A percentile compares a stretch with the other conserved stretches of the same genome.
phyloP scores from a whole-genome alignment of 2,113 vertebrate species.

The Tichodroma muraria region DNA sequence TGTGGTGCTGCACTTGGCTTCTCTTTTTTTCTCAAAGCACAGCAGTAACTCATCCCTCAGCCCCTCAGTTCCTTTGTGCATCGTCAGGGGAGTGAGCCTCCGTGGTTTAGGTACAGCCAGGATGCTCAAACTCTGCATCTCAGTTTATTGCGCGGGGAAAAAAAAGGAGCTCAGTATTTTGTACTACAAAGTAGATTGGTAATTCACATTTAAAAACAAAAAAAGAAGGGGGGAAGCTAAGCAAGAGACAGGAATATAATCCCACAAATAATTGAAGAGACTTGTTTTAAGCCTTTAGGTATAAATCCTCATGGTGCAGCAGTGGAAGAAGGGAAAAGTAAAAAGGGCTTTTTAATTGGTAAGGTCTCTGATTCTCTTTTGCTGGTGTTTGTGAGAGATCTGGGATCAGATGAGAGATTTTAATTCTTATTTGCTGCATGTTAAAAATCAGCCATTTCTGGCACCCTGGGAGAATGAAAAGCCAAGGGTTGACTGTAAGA shows the following conservation, averaged over 20 bases:
- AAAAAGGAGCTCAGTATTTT: background rate
- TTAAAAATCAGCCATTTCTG: background rate
- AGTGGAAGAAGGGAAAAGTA: background rate
- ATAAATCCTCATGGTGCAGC: background rate
- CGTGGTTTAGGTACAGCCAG: background rate
- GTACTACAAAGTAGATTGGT: background rate
- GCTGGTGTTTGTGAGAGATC: background rate
- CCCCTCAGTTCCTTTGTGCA: background rate
- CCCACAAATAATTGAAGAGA: background rate
- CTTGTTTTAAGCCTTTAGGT: background rate
- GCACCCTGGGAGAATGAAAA: background rate
- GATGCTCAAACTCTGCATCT: background rate
- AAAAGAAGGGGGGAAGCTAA: background rate
- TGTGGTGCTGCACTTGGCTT: background rate
- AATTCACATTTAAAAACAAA: background rate
- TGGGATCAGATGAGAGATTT: background rate
- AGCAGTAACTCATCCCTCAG: background rate
- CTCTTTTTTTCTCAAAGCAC: background rate
- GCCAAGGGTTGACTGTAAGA: background rate
- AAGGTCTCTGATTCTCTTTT: background rate
- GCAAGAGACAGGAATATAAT: background rate
- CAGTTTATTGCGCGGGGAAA: background rate
- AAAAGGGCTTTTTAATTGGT: background rate
- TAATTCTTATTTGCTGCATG: background rate
- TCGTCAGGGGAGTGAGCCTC: background rate